Conservation (phyloP, 2,113 vertebrate genomes). For the Misgurnus mizolepis region DNA sequence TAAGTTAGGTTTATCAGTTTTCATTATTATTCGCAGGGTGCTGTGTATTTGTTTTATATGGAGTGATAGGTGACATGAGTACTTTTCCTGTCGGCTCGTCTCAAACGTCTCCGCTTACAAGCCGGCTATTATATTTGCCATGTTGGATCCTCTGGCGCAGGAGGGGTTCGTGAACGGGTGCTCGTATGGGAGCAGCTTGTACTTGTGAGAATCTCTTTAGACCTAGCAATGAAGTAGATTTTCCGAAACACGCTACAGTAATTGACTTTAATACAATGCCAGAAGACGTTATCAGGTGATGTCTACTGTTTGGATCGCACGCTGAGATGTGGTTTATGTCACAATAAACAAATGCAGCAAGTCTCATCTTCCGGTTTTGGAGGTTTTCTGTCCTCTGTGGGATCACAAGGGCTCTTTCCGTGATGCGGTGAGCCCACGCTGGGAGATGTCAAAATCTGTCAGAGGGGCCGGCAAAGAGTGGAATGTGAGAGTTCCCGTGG, state of each 20-base stretch:
- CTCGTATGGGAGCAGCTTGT: not conserved
- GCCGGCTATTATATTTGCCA: slow-evolving; percentile 59
- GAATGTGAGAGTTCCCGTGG: slow-evolving; percentile 77
- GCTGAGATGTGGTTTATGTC: no score
- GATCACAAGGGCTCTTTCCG: slow-evolving; percentile 9
- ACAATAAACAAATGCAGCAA: not conserved
- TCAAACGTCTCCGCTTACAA: slow-evolving; percentile 66
- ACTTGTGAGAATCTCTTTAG: slow-evolving; percentile 34
- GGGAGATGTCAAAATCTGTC: slow-evolving; percentile 75
- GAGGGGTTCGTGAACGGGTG: slow-evolving; percentile 49
- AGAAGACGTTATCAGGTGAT: not conserved
- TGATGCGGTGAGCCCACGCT: slow-evolving; percentile 60
- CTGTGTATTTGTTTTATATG: not conserved
- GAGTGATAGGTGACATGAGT: slow-evolving; percentile 14
- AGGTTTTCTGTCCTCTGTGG: slow-evolving; percentile 23
- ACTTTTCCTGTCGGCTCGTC: slow-evolving; percentile 60
- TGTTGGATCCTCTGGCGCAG: slow-evolving; percentile 51
- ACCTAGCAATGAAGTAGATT: slow-evolving; percentile 6
- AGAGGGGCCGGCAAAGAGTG: slow-evolving; percentile 69
- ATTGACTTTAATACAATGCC: not conserved
- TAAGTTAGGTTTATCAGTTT: not conserved
- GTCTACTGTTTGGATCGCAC: not conserved
- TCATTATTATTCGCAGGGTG: slow-evolving; percentile 44
- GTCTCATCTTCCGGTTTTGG: not conserved
- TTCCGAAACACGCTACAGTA: not conserved